A percentile compares a stretch with the other conserved stretches of the same genome.
Evolutionary conservation across 2,888 invertebrate species (phyloP).

Genomic region (Tinea semifulvella): DNA sequence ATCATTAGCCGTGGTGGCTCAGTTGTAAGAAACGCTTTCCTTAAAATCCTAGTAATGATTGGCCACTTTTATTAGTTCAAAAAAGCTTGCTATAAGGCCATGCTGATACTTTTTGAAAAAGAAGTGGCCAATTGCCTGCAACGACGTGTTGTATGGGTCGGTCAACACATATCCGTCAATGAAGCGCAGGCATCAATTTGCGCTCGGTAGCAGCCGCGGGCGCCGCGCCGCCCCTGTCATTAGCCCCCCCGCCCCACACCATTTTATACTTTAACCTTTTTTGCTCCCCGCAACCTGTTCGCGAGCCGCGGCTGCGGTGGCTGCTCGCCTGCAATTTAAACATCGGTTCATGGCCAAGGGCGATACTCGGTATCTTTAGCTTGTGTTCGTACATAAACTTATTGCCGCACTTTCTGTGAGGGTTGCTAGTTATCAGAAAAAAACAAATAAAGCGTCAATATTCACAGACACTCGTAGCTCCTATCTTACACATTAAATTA

Average conservation of each 20-base stretch:
- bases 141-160: constrained; percentile 38
- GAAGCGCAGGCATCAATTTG: constrained; percentile 58
- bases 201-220: constrained; percentile 63
- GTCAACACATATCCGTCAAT: too few relatives aligned
- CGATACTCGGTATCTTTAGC: constrained; percentile 6
- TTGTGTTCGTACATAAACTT: constrained; percentile 29
- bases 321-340: constrained; percentile 38
- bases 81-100: too few relatives aligned
- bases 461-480: too few relatives aligned
- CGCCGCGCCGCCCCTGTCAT: constrained; percentile 64
- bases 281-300: constrained; percentile 64
- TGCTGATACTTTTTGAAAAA: too few relatives aligned
- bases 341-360: constrained; percentile 57
- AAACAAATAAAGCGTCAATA: too few relatives aligned
- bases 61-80: too few relatives aligned
- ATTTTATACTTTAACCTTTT: constrained; percentile 48
- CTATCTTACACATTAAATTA: too few relatives aligned
- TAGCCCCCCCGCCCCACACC: constrained; percentile 38
- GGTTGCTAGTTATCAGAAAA: too few relatives aligned
- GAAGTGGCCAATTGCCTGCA: too few relatives aligned
- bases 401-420: constrained; percentile 27
- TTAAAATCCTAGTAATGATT: too few relatives aligned
- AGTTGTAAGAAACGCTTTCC: too few relatives aligned
- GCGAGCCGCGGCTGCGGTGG: constrained; percentile 50
- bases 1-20: too few relatives aligned